Evolutionary conservation across 2,797 vertebrate species (phyloP).

Genomic region (Diglossa cyanea): DNA sequence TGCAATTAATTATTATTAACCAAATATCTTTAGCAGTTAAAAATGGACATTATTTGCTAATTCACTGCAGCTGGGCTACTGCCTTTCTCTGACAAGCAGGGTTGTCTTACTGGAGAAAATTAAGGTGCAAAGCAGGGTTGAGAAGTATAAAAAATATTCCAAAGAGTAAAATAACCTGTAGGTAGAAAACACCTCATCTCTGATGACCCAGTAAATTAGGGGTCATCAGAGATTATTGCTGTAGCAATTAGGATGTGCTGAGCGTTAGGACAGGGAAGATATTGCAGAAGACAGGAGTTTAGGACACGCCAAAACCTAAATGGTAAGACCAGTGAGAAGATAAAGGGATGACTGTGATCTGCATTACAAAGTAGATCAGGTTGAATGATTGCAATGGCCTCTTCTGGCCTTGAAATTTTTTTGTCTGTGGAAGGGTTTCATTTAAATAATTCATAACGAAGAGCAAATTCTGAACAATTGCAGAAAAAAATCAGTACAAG

Average conservation of each 20-base stretch:
- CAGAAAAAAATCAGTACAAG: background rate
- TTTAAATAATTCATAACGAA: background rate
- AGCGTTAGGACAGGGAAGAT: background rate
- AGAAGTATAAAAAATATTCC: background rate
- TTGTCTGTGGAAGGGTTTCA: background rate
- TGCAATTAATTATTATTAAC: background rate
- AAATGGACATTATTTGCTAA: background rate
- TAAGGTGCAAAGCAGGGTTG: background rate
- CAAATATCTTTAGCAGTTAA: background rate
- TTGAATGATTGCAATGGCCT: background rate
- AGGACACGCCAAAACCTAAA: background rate
- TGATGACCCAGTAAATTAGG: background rate
- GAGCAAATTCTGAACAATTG: background rate
- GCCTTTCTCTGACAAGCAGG: background rate
- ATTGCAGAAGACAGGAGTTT: background rate
- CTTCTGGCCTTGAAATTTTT: background rate
- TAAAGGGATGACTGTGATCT: background rate
- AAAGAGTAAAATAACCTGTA: background rate
- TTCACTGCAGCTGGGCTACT: background rate
- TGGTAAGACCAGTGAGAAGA: background rate
- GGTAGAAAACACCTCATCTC: background rate
- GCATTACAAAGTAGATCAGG: background rate
- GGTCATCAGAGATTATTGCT: background rate
- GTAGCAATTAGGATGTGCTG: background rate
- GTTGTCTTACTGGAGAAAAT: background rate